These are phyloP conservation scores for Anorthoa munda DNA, from an alignment of 2,888 invertebrate genomes.

Conservation along the genomic window DNA sequence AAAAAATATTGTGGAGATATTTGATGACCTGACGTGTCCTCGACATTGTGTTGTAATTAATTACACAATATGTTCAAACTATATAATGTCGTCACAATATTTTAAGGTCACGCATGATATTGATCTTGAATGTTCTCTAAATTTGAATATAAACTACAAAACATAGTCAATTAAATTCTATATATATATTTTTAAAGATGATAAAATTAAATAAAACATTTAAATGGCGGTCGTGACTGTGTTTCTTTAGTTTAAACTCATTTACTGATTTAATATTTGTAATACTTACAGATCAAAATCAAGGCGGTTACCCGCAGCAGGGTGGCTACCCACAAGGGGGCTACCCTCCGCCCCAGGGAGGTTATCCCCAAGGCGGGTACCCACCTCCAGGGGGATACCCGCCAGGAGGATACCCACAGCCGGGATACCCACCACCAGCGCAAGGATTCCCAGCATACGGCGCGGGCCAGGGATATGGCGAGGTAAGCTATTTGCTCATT, in stretches of 20 bases:
- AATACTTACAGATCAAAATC: conserved; percentile 79
- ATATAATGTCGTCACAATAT: neutral
- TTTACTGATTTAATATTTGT: conserved; percentile 20
- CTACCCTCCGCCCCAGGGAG: conserved; percentile 73
- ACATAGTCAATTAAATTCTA: conserved; percentile 19
- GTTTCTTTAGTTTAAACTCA: neutral
- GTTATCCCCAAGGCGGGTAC: conserved; percentile 73
- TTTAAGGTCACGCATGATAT: conserved; percentile 6
- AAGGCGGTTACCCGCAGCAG: conserved; percentile 79
- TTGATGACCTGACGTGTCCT: conserved; percentile 1
- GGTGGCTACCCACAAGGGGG: conserved; percentile 77
- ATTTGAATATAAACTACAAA: neutral
- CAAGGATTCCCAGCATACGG: conserved; percentile 78
- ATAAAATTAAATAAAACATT: conserved; percentile 1
- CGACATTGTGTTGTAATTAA: conserved; percentile 28
- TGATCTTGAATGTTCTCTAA: conserved; percentile 18
- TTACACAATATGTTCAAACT: conserved; percentile 11
- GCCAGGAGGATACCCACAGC: conserved; percentile 74
- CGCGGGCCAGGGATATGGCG: conserved; percentile 80
- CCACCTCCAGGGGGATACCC: conserved; percentile 80
- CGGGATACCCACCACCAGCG: conserved; percentile 82
- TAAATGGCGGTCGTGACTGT: conserved; percentile 27
- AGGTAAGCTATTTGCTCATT: conserved; percentile 72
- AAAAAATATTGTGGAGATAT: no score
- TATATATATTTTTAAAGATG: conserved; percentile 6